Evolutionary conservation across 2,888 invertebrate genomes (phyloP), one percentile per base, ranked within the genome.

Genomic region (Perizoma flavofasciatum): DNA sequence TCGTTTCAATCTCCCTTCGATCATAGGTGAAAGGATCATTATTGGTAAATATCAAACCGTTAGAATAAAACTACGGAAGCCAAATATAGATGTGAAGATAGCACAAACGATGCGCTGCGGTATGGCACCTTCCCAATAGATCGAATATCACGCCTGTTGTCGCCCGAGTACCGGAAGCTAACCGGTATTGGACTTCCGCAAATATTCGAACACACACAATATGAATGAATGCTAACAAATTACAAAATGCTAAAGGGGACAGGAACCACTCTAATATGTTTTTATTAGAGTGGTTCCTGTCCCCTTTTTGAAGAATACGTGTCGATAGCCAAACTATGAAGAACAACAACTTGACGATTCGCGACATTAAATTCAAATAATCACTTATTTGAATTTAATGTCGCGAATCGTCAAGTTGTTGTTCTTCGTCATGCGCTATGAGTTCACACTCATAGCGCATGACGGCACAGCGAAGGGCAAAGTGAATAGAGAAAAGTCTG

Each of bases 101-200:
- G 41, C 55, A 46, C 44, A 47, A 35, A 45, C 49, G 22, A 59
- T 59, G 55, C 45, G 51, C 46, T 57, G 50, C 41, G 55, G 55
- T 62, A 67, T 58, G 52, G 52, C 59, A 67, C 62, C 59, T 46
- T 55, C 58, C 59, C 66, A 70, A 70, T 66, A 73, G 67, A 74
- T 74, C 71, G 69, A 73, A 75, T 71, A 72, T 68, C 67, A 62
- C 55, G 55, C 68, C 60, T 59, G 67, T 72, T 73, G 71, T 71
- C 65, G 70, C 67, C 66, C 65, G 63, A 69, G 68, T 66, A 65
- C 72, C 74, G 81, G 81, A 82, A 81, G 69, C 66, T 58, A 61
- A 72, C 67, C 72, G 60, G 74, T 69, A 69, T 77, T 73, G 63
- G 67, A 75, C 77, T 78, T 82, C 82, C 81, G 78, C 75, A 75